A percentile compares a stretch with the other conserved stretches of the same genome.
These are phyloP conservation scores for Hoplodrina ambigua DNA, from an alignment of 2,888 invertebrate genomes.

Conservation along the genomic window DNA sequence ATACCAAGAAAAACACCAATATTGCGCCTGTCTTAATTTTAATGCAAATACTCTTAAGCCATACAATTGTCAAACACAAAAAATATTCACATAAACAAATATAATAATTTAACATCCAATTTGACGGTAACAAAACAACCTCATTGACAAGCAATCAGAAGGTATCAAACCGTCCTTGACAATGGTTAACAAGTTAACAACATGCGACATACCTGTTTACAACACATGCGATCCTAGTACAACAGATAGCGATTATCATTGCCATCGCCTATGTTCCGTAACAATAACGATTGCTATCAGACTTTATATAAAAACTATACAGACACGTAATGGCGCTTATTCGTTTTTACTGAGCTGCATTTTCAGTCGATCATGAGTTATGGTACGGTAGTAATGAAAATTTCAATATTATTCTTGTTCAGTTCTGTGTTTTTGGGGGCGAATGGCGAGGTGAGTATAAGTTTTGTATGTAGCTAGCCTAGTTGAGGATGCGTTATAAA, in stretches of 20 bases:
- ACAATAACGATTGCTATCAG: slow-evolving; percentile 72
- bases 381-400: slow-evolving; percentile 42
- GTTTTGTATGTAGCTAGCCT: background rate
- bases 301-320: slow-evolving; percentile 68
- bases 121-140: background rate
- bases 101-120: background rate
- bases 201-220: slow-evolving; percentile 54
- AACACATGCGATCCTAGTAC: slow-evolving; percentile 58
- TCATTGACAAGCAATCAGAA: slow-evolving; percentile 13
- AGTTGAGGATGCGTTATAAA: background rate
- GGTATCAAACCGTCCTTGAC: slow-evolving; percentile 44
- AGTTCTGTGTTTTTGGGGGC: slow-evolving; percentile 38
- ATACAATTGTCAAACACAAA: background rate
- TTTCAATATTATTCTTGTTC: slow-evolving; percentile 42
- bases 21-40: slow-evolving; percentile 8
- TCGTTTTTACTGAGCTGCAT: slow-evolving; percentile 27
- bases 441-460: slow-evolving; percentile 51
- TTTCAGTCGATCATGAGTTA: slow-evolving; percentile 47
- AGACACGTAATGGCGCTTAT: slow-evolving; percentile 39
- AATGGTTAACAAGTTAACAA: slow-evolving; percentile 41
- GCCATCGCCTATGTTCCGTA: slow-evolving; percentile 50
- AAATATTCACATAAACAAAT: background rate
- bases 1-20: too few relatives aligned
- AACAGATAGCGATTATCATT: slow-evolving; percentile 46
- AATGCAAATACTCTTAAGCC: slow-evolving; percentile 1